Conservation (phyloP, 2,113 vertebrate species). For the Isichthys henryi region DNA sequence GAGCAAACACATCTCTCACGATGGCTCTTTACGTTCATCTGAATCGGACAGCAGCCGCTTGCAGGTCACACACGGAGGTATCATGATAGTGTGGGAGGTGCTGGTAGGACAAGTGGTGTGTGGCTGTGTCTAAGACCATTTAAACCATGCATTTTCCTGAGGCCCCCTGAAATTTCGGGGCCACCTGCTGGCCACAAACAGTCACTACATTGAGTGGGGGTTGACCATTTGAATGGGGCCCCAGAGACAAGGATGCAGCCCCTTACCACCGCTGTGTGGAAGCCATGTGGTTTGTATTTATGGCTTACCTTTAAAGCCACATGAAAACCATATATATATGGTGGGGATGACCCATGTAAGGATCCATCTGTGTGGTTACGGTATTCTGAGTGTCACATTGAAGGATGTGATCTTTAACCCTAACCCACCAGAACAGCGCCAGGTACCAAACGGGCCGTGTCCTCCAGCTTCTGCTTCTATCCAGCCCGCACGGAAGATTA, state of each 20-base stretch:
- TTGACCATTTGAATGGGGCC: background rate
- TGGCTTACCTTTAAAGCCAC: background rate
- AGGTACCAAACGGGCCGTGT: background rate
- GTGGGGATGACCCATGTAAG: background rate
- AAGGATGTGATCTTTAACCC: background rate
- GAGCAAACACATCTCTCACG: slow-evolving; percentile 24
- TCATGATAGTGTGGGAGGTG: background rate
- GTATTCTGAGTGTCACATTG: background rate
- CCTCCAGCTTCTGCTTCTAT: background rate
- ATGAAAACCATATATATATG: background rate
- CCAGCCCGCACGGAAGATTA: background rate
- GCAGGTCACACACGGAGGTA: background rate
- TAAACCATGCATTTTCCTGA: background rate
- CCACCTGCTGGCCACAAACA: background rate
- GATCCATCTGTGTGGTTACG: background rate
- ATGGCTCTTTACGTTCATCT: background rate
- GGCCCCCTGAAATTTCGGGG: background rate
- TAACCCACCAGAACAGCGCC: background rate
- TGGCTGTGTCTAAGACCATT: background rate
- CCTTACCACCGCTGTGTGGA: background rate
- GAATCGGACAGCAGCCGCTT: background rate
- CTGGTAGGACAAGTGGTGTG: background rate
- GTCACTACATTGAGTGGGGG: background rate
- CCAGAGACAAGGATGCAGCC: background rate
- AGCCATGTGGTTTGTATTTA: background rate